Evolutionary conservation across 2,888 invertebrate species (phyloP).

Genomic region (Hypomecis punctinalis): DNA sequence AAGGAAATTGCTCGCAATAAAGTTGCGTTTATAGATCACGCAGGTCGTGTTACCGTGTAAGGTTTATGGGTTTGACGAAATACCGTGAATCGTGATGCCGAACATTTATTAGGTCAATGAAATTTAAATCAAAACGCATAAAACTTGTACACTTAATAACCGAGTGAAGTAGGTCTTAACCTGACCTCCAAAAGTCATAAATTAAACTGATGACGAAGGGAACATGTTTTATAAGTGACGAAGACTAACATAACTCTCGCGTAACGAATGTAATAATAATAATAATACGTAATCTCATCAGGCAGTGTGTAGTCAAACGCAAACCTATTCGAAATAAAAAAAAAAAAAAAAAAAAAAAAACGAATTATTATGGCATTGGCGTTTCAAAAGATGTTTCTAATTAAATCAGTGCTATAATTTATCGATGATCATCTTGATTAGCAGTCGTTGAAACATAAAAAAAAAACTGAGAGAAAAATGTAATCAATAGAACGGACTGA

Average conservation of each 20-base stretch:
- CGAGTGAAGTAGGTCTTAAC: conserved; percentile 17
- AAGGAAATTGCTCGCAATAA: not conserved
- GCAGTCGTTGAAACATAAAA: too few species aligned
- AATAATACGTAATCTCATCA: too few species aligned
- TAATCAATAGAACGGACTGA: too few species aligned
- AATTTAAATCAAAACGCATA: conserved; percentile 8
- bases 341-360: too few species aligned
- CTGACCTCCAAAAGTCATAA: conserved; percentile 16
- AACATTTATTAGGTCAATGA: conserved; percentile 10
- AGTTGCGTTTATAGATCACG: too few species aligned
- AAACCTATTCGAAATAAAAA: too few species aligned
- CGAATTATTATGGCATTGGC: too few species aligned
- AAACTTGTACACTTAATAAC: not conserved
- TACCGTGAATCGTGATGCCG: conserved; percentile 1
- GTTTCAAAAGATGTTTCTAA: too few species aligned
- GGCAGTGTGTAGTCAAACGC: too few species aligned
- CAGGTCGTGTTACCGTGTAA: not conserved
- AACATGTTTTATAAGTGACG: not conserved
- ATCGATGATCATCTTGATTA: too few species aligned
- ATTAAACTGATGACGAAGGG: conserved; percentile 10
- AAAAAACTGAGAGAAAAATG: too few species aligned
- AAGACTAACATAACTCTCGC: conserved; percentile 4
- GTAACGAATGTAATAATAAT: not conserved
- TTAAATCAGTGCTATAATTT: too few species aligned
- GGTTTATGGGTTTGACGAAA: conserved; percentile 12